Conservation (phyloP, 2,888 invertebrate species). For the Sacculina carcini region DNA sequence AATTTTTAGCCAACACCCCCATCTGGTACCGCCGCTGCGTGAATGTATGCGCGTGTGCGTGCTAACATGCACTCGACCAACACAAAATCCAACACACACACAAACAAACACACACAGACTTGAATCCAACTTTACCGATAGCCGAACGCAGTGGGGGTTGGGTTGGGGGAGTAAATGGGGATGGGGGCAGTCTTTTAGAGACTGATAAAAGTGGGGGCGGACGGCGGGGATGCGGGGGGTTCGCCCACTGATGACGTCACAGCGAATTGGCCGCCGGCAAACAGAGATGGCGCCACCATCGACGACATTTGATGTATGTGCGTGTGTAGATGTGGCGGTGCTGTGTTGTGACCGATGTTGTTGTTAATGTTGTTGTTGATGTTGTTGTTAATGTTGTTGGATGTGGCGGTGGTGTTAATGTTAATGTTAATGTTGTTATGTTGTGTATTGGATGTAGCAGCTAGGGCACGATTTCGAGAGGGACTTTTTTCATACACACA, state of each 20-base stretch:
- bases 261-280: not conserved
- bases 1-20: not conserved
- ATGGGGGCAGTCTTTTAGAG: no score
- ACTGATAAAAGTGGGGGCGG: not conserved
- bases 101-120: not conserved
- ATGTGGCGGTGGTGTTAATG: no score
- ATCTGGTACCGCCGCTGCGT: not conserved
- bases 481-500: no score
- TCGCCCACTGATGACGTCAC: not conserved
- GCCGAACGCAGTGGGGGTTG: no score
- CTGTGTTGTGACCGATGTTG: not conserved
- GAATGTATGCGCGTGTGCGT: not conserved
- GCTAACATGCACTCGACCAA: not conserved
- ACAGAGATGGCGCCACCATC: not conserved
- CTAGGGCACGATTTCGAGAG: no score
- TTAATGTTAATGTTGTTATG: no score
- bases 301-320: no score
- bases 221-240: not conserved
- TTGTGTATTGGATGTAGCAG: no score
- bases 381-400: no score
- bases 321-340: not conserved
- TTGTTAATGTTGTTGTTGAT: no score
- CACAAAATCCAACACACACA: not conserved
- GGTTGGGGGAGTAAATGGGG: no score
- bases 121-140: no score